phyloP scores from a whole-genome alignment of 2,888 invertebrate genomes.

The Apotomis betuletana region DNA sequence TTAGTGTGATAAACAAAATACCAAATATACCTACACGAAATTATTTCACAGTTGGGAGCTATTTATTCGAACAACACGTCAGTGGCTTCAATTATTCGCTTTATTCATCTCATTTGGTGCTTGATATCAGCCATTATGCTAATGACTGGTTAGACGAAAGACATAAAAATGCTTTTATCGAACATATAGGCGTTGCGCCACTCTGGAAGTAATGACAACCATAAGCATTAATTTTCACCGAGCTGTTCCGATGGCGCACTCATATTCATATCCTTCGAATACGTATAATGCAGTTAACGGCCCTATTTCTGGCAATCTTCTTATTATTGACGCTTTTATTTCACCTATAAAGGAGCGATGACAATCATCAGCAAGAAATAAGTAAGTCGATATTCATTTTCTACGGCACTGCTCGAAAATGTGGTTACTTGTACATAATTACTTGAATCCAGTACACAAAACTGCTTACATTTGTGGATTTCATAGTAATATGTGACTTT shows the following conservation, averaged over 20 bases:
- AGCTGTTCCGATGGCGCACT: constrained; percentile 5
- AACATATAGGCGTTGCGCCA: constrained; percentile 23
- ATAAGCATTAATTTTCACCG: constrained; percentile 12
- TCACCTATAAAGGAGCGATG: too few relatives aligned
- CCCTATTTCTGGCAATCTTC: background rate
- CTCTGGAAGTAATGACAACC: constrained; percentile 24
- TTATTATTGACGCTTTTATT: background rate
- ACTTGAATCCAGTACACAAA: too few relatives aligned
- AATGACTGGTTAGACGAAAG: constrained; percentile 24
- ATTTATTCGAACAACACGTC: constrained; percentile 6
- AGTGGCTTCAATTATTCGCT: constrained; percentile 18
- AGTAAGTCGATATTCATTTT: too few relatives aligned
- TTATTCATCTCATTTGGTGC: constrained; percentile 23
- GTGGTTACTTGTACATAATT: too few relatives aligned
- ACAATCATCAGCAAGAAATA: too few relatives aligned
- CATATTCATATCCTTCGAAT: background rate
- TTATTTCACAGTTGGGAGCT: background rate
- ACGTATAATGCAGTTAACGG: background rate
- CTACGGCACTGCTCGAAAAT: too few relatives aligned
- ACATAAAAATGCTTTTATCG: constrained; percentile 38
- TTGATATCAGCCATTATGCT: constrained; percentile 31
- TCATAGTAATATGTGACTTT: too few relatives aligned
- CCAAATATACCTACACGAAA: background rate
- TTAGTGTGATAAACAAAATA: too few relatives aligned
- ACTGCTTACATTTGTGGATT: too few relatives aligned